Evolutionary conservation across 2,797 vertebrate species (phyloP).

Genomic region (Alfaro cultratus): DNA sequence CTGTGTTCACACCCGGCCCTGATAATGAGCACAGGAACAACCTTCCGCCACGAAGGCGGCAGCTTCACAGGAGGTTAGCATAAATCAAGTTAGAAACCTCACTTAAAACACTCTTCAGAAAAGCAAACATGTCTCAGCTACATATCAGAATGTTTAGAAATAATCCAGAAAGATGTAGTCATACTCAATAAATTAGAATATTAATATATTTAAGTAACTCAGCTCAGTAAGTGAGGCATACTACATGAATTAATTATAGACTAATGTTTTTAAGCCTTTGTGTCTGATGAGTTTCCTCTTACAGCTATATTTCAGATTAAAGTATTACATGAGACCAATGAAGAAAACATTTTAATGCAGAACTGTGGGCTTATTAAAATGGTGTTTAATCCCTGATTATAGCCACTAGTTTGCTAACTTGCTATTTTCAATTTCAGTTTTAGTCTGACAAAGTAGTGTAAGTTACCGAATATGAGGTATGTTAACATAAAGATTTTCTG

Average conservation of each 20-base stretch:
- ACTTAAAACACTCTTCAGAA: constrained; percentile 39
- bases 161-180: not conserved
- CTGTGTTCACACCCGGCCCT: constrained; percentile 46
- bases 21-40: constrained; percentile 35
- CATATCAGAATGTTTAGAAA: not conserved
- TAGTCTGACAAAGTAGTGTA: not conserved
- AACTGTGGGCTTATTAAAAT: not conserved
- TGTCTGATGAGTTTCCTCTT: not conserved
- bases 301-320: not conserved
- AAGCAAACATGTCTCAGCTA: constrained; percentile 30
- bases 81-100: constrained; percentile 49
- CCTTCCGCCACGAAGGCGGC: constrained; percentile 45
- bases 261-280: not conserved
- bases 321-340: not conserved
- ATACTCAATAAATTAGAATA: not conserved
- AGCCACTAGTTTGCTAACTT: not conserved
- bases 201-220: not conserved
- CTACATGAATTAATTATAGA: not conserved
- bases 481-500: not conserved
- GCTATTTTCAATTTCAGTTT: not conserved
- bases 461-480: not conserved
- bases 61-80: constrained; percentile 34
- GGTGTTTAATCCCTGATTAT: not conserved
- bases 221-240: not conserved
- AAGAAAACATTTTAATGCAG: not conserved